Conservation (phyloP, 2,113 vertebrate genomes). For the Dolichotis patagonum region DNA sequence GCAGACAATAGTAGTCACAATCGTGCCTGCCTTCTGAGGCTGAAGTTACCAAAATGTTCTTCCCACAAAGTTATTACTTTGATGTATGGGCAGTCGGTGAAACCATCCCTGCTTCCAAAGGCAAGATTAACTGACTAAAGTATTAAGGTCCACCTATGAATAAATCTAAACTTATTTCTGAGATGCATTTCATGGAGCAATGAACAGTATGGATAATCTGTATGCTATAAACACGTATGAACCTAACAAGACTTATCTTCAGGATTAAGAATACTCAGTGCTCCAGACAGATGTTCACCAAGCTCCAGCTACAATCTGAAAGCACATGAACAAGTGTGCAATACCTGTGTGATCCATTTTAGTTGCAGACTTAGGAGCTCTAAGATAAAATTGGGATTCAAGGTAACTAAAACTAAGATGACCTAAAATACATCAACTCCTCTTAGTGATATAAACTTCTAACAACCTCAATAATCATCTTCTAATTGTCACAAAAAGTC, state of each 20-base stretch:
- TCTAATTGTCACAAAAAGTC: conserved; percentile 26
- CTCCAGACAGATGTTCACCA: neutral
- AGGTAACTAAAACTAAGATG: neutral
- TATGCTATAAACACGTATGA: neutral
- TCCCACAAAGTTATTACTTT: neutral
- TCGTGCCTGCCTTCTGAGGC: neutral
- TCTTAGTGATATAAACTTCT: neutral
- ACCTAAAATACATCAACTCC: neutral
- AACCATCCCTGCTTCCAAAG: neutral
- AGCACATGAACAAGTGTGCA: neutral
- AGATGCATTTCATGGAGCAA: neutral
- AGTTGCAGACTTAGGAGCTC: neutral
- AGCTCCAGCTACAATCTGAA: neutral
- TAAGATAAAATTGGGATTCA: conserved; percentile 4
- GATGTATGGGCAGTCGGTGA: neutral
- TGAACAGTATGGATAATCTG: neutral
- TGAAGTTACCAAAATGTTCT: neutral
- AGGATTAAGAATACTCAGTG: neutral
- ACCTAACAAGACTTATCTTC: neutral
- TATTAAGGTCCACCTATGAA: neutral
- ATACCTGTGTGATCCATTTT: neutral
- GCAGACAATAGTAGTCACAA: neutral
- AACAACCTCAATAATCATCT: neutral
- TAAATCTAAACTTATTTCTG: neutral
- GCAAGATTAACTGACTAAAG: conserved; percentile 5